Base-by-base conservation (phyloP, 2,797 vertebrate species). In the Tapirus indicus region DNA sequence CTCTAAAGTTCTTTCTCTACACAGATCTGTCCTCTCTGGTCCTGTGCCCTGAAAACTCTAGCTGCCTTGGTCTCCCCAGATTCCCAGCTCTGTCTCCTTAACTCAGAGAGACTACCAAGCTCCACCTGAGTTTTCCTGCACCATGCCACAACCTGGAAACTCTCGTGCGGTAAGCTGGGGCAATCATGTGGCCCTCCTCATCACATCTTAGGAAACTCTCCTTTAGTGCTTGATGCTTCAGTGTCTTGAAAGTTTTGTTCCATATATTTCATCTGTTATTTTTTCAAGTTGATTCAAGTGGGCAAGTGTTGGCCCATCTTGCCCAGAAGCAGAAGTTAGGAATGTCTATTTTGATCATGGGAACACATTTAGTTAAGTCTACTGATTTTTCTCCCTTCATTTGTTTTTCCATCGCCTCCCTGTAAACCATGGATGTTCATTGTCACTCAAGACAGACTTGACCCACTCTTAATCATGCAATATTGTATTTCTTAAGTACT, bases 351-450 rank as follows among this genome's bases (percentile, higher is more conserved):
- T 88, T 88, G 49, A 69, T 75, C 38, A 49, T 35, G 6, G 1
- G 56, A 96, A 71, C 25, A 94, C 11, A 78, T 88, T 94, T 56
- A 74, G 27, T 60, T 74, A 21, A 88, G 29, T 87, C 79, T 79
- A 16, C 47, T 85, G 35, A 9, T 20, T 52, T 56, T n/a, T 27
- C 20, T 4, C 12, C 29, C 25, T 95, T 95, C 27, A 56, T 86
- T 93, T 93, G 29, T 86, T 94, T 96, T 35, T 47, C 29, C 18
- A 58, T 69, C 41, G 68, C 21, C 38, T 7, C 12, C 17, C 68
- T 78, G 1, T 74, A 79, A 88, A 78, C 49, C 60, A 93, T 44
- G 20, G 8, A 47, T 35, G 35, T 72, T 83, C 32, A 58, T 1
- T 80, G 35, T 83, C 47, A 95, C 17, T 84, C 47, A 92, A 68